phyloP scores from a whole-genome alignment of 2,113 vertebrate species.

The Plecturocebus donacophilus region DNA sequence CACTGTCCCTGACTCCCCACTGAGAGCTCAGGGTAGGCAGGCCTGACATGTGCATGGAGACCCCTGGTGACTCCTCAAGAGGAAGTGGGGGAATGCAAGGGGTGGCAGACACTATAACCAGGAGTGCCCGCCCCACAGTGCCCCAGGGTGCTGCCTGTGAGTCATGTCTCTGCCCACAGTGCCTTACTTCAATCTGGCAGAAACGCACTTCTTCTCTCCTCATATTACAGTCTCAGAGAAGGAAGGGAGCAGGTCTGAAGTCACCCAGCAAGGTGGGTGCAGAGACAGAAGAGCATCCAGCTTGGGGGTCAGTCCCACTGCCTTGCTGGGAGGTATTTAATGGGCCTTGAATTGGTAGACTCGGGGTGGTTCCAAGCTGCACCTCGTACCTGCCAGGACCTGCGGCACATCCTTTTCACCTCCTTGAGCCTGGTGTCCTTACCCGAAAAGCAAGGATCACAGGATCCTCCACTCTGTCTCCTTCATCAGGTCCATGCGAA shows the following conservation, averaged over 20 bases:
- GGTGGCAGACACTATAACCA: no score
- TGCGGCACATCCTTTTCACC: not conserved
- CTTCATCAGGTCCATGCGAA: rapidly evolving
- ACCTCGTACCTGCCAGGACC: not conserved
- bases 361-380: rapidly evolving
- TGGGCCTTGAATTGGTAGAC: not conserved
- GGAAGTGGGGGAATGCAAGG: no score
- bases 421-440: rapidly evolving
- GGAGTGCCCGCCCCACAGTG: not conserved
- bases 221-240: not conserved
- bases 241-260: no score
- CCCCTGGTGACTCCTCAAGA: not conserved
- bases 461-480: rapidly evolving
- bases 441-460: rapidly evolving
- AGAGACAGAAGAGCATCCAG: rapidly evolving
- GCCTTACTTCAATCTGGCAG: not conserved
- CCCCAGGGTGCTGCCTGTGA: not conserved
- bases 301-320: rapidly evolving
- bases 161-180: no score
- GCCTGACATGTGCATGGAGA: not conserved
- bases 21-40: not conserved
- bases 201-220: not conserved
- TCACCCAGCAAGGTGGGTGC: not conserved
- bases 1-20: rapidly evolving
- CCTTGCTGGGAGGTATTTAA: not conserved